Evolutionary conservation across 2,797 vertebrate species (phyloP), one percentile per base, ranked within the genome.

Genomic region (Amniataba percoides): DNA sequence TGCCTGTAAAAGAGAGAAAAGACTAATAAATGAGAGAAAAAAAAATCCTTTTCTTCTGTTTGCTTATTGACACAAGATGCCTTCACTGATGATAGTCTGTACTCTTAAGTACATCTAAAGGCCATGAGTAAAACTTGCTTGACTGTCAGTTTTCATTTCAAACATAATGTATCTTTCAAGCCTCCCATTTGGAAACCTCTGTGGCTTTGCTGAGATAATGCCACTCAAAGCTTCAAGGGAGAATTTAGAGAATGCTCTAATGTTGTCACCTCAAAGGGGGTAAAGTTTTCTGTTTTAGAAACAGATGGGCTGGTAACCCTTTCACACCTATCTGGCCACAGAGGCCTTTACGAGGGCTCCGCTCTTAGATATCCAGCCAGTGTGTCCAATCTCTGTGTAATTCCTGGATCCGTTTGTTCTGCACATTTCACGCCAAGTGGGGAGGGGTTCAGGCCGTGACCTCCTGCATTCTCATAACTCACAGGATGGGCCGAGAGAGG

Each of bases 361-460:
- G 62, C 67, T 88, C 85, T 93, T 88, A 87, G 86, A 92, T 91
- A 89, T 92, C 73, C 84, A 83, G 83, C 71, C 64, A 74, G 88
- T 93, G 91, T 92, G 91, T 92, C 94, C 87, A 93, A 94, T 94
- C 82, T 80, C 86, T 92, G 83, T 88, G 88, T 94, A 93, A 94
- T 93, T 88, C 81, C 77, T 73, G 72, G 93, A 93, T 95, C 93
- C 89, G 95, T 97, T 97, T 96, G 93, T 94, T 96, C 95, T 95
- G 95, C 93, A 95, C 92, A 96, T 96, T 97, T 97, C 96, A 97
- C 92, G 94, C 94, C 89, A 94, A 89, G 89, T 93, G 92, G 95
- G 94, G 94, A 94, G 71, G 71, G 78, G 91, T 87, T 92, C 91
- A 87, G 91, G 93, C 91, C 94, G 85, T 93, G 94, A 94, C 94